Conservation (phyloP, 2,113 vertebrate genomes). For the Sminthopsis crassicaudata region DNA sequence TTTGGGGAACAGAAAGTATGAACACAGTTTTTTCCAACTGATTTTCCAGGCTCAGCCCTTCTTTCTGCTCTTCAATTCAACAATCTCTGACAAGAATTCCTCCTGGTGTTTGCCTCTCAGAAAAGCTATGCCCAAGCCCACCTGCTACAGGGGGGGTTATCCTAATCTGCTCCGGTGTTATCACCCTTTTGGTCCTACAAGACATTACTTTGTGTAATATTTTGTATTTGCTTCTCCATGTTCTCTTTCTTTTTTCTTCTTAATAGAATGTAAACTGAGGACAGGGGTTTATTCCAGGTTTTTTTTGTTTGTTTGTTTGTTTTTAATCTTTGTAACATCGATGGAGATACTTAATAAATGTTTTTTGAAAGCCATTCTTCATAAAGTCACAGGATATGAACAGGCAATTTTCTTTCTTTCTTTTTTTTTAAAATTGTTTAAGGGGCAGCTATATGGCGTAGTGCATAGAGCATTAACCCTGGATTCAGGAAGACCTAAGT, state of each 20-base stretch:
- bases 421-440: no score
- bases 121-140: not conserved
- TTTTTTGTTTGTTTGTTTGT: no score
- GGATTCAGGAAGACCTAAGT: no score
- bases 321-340: not conserved
- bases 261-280: not conserved
- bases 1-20: constrained; percentile 16
- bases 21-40: not conserved
- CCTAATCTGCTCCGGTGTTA: not conserved
- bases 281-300: not conserved
- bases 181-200: not conserved
- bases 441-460: no score
- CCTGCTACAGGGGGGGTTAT: not conserved
- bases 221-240: not conserved
- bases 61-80: not conserved
- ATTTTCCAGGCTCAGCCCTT: not conserved
- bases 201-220: no score
- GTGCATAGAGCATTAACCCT: no score
- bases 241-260: not conserved
- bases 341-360: not conserved
- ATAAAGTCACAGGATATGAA: not conserved
- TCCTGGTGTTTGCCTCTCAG: not conserved
- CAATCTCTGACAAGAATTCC: not conserved
- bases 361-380: not conserved
- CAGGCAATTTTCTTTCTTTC: not conserved